Percentiles rank a stretch among this genome's conserved stretches.
phyloP scores from a whole-genome alignment of 2,113 vertebrate species.

The Chamaea fasciata region DNA sequence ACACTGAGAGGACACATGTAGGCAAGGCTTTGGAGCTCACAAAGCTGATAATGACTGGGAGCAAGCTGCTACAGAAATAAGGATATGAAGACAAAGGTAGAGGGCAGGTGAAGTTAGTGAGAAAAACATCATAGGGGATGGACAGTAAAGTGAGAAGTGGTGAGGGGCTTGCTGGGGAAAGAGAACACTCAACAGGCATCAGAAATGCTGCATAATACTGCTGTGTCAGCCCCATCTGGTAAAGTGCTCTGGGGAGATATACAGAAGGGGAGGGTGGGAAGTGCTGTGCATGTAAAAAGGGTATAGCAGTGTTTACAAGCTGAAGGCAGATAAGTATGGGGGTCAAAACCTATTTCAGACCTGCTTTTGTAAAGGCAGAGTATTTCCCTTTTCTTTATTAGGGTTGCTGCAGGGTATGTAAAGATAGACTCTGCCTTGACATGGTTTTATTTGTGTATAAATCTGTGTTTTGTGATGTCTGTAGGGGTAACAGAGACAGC shows the following conservation, averaged over 20 bases:
- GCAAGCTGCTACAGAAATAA: neutral
- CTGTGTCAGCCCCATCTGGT: neutral
- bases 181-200: neutral
- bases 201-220: neutral
- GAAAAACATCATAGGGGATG: neutral
- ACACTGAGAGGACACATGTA: neutral
- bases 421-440: neutral
- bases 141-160: neutral
- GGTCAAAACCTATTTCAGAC: neutral
- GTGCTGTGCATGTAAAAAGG: neutral
- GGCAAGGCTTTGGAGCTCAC: neutral
- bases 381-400: neutral
- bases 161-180: neutral
- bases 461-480: conserved; percentile 5
- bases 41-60: neutral
- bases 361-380: neutral
- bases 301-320: neutral
- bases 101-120: neutral
- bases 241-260: neutral
- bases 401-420: neutral
- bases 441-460: neutral
- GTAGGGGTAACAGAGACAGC: conserved; percentile 85
- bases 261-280: neutral
- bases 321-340: neutral
- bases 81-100: neutral